Evolutionary conservation across 2,797 vertebrate species (phyloP).

Genomic region (Anomalospiza imberbis): DNA sequence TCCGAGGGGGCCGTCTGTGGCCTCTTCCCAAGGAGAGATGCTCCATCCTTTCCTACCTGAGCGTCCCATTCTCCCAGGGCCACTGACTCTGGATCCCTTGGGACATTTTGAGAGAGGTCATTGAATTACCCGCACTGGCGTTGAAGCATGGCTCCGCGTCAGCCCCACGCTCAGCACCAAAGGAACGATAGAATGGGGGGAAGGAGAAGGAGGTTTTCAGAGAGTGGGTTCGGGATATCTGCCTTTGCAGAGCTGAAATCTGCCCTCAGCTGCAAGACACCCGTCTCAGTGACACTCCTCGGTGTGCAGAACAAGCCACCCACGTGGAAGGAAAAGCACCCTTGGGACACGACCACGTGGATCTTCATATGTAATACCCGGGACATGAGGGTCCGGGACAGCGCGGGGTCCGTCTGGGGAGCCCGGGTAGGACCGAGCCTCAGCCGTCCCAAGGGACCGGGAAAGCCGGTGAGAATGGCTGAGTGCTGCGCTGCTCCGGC

Average conservation of each 20-base stretch:
- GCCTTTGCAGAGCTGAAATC: not conserved
- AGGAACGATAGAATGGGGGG: fast-evolving
- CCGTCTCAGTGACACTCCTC: not conserved
- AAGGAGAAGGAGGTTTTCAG: not conserved
- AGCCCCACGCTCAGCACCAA: not conserved
- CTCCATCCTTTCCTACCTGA: not conserved
- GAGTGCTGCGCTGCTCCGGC: not conserved
- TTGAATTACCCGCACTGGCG: not conserved
- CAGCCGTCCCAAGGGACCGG: not conserved
- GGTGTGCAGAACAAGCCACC: not conserved
- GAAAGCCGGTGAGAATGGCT: not conserved
- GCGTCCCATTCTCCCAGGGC: not conserved
- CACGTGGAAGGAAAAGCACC: not conserved
- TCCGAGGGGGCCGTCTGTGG: not conserved
- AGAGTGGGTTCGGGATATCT: not conserved
- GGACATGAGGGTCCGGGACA: not conserved
- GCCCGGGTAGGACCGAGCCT: not conserved
- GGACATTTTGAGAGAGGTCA: not conserved
- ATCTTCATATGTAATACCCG: not conserved
- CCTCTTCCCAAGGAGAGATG: not conserved
- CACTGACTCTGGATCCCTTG: not conserved
- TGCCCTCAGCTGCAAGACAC: not conserved
- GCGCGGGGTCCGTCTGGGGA: not conserved
- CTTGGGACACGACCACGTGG: not conserved
- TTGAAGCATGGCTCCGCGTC: not conserved